Percentiles rank a stretch among this genome's conserved stretches.
Conservation (phyloP, 2,888 invertebrate genomes). For the Elaeidobius kamerunicus region DNA sequence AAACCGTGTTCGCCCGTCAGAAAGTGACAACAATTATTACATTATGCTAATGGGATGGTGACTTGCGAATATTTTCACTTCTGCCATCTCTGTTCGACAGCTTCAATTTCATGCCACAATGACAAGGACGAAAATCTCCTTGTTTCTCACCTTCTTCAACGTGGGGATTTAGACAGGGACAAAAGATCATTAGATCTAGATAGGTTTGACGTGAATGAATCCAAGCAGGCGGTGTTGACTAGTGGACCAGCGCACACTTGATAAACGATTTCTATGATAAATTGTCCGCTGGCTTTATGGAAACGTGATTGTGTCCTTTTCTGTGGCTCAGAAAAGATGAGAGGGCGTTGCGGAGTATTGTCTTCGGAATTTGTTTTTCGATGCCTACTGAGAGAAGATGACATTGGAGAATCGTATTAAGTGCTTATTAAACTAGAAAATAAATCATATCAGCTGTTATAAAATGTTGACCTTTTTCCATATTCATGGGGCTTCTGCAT, state of each 20-base stretch:
- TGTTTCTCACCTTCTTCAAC: conserved; percentile 23
- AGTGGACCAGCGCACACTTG: conserved; percentile 34
- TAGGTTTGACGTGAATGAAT: conserved; percentile 32
- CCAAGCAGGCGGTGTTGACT: conserved; percentile 42
- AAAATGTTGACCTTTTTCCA: no score
- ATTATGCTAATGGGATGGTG: conserved; percentile 45
- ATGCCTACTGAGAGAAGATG: not conserved
- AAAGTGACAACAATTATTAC: conserved; percentile 45
- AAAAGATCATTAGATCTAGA: conserved; percentile 19
- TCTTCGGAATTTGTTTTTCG: not conserved
- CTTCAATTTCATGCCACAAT: conserved; percentile 7
- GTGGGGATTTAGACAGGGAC: conserved; percentile 22
- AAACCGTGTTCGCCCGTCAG: conserved; percentile 11
- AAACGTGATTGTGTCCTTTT: conserved; percentile 31
- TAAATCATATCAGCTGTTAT: no score
- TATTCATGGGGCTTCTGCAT: conserved; percentile 14
- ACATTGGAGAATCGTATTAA: not conserved
- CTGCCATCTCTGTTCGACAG: not conserved
- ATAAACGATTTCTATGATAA: conserved; percentile 42
- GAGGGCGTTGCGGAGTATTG: not conserved
- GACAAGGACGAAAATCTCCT: conserved; percentile 31
- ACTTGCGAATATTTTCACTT: conserved; percentile 38
- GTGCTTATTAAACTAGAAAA: conserved; percentile 7
- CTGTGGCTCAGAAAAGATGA: not conserved
- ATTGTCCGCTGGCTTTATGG: conserved; percentile 31